A percentile compares a stretch with the other conserved stretches of the same genome.
Evolutionary conservation across 2,888 invertebrate genomes (phyloP).

Genomic region (Caenorhabditis sp.): DNA sequence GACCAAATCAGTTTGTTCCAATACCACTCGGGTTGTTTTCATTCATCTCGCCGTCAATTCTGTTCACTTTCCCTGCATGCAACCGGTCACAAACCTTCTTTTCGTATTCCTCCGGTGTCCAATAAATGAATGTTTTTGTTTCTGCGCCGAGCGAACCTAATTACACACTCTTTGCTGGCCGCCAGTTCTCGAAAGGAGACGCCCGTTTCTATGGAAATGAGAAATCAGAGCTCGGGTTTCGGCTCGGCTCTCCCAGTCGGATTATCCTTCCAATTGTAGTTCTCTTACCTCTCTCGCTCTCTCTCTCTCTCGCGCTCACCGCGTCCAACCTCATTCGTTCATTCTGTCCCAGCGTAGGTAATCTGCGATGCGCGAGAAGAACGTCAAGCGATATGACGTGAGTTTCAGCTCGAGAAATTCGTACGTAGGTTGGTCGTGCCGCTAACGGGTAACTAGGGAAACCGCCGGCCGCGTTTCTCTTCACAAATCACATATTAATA

Average conservation of each 20-base stretch:
- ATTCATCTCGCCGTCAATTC: neutral
- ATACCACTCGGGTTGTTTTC: neutral
- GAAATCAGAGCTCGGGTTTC: too few species aligned
- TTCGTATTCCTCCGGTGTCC: conserved; percentile 2
- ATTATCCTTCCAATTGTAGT: conserved; percentile 7
- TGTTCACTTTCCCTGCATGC: neutral
- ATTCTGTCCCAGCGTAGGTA: neutral
- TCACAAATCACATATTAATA: conserved; percentile 1
- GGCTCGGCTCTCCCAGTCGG: neutral
- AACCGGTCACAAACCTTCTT: neutral
- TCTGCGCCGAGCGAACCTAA: too few species aligned
- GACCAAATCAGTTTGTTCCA: neutral
- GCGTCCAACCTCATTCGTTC: neutral
- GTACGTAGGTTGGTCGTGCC: too few species aligned
- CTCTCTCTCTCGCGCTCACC: neutral
- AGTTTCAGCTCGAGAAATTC: too few species aligned
- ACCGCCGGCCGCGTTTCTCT: neutral
- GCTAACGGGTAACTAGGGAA: conserved; percentile 14
- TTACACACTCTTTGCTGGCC: too few species aligned
- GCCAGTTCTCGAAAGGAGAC: too few species aligned
- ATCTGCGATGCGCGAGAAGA: neutral
- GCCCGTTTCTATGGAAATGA: neutral
- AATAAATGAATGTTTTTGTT: too few species aligned
- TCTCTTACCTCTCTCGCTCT: neutral
- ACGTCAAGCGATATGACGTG: conserved; percentile 23